phyloP scores from a whole-genome alignment of 1,140 invertebrate genomes.

The Brachionus angularis region DNA sequence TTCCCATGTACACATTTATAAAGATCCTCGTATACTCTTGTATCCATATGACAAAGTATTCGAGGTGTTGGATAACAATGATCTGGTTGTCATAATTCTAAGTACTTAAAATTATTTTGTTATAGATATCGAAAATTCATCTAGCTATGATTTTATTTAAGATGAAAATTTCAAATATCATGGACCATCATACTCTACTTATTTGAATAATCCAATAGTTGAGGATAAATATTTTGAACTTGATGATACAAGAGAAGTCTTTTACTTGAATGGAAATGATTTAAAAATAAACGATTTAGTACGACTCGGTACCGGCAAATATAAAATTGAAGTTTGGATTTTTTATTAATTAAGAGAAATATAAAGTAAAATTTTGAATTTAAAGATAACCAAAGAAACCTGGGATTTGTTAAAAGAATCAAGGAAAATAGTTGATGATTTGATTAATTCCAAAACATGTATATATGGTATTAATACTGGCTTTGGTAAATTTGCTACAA shows the following conservation, averaged over 20 bases:
- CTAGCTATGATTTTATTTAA: neutral
- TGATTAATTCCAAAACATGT: constrained; percentile 65
- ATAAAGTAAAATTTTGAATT: neutral
- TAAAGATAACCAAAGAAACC: constrained; percentile 62
- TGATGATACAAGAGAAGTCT: constrained; percentile 51
- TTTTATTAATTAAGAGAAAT: constrained; percentile 12
- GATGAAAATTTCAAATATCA: constrained; percentile 43
- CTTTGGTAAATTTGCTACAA: constrained; percentile 70
- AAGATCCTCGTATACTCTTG: constrained; percentile 22
- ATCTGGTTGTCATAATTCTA: constrained; percentile 16
- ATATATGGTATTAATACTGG: constrained; percentile 72
- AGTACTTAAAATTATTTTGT: constrained; percentile 28
- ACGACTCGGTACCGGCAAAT: constrained; percentile 62
- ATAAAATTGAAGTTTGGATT: constrained; percentile 62
- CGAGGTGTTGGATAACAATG: constrained; percentile 35
- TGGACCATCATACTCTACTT: neutral
- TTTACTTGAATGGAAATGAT: constrained; percentile 64
- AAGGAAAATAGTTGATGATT: constrained; percentile 63
- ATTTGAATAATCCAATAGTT: neutral
- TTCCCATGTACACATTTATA: constrained; percentile 28
- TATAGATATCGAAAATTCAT: constrained; percentile 24
- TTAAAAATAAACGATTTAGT: constrained; percentile 64
- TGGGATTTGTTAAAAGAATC: constrained; percentile 62
- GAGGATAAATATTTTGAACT: neutral
- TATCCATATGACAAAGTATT: constrained; percentile 34